Conservation (phyloP, 2,113 vertebrate species). For the Isurus oxyrinchus region DNA sequence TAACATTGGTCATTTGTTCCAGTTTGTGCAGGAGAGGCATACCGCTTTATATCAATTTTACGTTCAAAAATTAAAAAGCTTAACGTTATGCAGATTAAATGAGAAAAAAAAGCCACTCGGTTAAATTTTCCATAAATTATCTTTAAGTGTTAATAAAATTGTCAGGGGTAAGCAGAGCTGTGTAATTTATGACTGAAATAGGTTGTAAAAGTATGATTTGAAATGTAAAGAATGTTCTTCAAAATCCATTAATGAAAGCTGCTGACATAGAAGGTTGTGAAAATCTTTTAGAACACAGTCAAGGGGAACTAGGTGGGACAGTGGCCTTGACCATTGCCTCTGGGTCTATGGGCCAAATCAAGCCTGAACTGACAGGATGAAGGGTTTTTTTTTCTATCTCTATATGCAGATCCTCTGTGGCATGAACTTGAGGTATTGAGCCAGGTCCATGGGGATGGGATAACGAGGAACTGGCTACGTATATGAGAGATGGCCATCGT, state of each 20-base stretch:
- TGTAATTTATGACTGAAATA: slow-evolving; percentile 24
- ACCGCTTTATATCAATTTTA: not conserved
- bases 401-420: not conserved
- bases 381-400: no score
- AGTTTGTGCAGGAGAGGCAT: not conserved
- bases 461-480: not conserved
- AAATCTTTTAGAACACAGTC: not conserved
- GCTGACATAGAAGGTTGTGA: slow-evolving; percentile 20
- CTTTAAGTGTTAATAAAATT: slow-evolving; percentile 27
- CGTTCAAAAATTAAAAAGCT: slow-evolving; percentile 1
- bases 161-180: not conserved
- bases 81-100: slow-evolving; percentile 28
- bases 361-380: not conserved
- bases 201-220: not conserved
- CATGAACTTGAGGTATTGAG: not conserved
- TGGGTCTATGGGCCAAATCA: not conserved
- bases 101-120: not conserved
- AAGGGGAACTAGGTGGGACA: not conserved
- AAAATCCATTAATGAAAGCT: not conserved
- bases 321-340: not conserved
- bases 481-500: not conserved
- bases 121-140: slow-evolving; percentile 36
- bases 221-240: slow-evolving; percentile 30
- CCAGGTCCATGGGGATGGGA: not conserved
- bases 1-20: slow-evolving; percentile 10